Conservation (phyloP, 2,797 vertebrate genomes). For the Chrysocyon brachyurus region DNA sequence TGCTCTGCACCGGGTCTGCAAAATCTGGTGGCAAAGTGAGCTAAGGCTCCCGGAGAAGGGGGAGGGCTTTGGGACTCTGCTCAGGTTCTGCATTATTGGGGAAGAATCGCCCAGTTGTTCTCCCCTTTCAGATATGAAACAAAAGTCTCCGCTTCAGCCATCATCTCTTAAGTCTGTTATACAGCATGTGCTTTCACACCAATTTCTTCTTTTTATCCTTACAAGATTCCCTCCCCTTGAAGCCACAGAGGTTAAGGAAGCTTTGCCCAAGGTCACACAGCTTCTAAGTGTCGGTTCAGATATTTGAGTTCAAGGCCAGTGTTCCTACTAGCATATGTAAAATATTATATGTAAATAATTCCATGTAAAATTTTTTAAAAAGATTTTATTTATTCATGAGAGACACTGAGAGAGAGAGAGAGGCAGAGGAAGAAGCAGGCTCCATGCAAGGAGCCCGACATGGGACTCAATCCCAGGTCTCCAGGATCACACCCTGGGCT, state of each 20-base stretch:
- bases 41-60: background rate
- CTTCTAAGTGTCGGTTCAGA: background rate
- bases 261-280: background rate
- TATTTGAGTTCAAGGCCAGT: background rate
- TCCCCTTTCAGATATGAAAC: constrained; percentile 29
- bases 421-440: too few species aligned
- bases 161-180: background rate
- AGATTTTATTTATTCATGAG: too few species aligned
- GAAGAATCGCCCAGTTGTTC: background rate
- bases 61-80: background rate
- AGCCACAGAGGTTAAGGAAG: background rate
- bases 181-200: background rate
- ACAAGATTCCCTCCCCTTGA: background rate
- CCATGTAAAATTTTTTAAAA: background rate
- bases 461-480: too few species aligned
- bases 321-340: background rate
- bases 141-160: background rate
- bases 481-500: too few species aligned
- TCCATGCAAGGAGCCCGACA: too few species aligned
- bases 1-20: background rate
- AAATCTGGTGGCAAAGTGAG: background rate
- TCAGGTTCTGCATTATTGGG: background rate
- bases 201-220: background rate
- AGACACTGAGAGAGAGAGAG: too few species aligned
- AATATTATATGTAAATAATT: background rate